These are phyloP conservation scores for Lineus longissimus DNA, from an alignment of 1,140 invertebrate species.

Conservation along the genomic window DNA sequence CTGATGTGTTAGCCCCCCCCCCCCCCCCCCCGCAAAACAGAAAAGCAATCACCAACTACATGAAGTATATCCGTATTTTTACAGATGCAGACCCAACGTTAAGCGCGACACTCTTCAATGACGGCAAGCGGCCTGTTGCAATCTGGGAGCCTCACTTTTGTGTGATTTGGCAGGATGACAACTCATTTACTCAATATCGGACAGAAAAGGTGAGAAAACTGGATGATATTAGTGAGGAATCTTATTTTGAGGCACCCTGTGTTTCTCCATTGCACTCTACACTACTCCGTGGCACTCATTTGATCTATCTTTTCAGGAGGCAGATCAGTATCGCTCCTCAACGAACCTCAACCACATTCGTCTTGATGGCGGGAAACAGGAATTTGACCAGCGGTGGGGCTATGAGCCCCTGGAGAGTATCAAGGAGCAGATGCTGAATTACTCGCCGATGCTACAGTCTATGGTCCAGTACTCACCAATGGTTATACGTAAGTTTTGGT, in stretches of 20 bases:
- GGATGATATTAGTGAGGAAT: too few species aligned
- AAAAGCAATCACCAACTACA: too few species aligned
- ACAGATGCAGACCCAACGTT: slow-evolving; percentile 14
- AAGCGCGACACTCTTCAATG: slow-evolving; percentile 13
- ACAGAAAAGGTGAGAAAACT: slow-evolving; percentile 74
- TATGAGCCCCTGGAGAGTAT: slow-evolving; percentile 33
- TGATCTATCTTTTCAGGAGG: slow-evolving; percentile 24
- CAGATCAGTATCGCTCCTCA: slow-evolving; percentile 15
- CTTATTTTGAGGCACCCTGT: too few species aligned
- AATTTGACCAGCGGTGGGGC: slow-evolving; percentile 36
- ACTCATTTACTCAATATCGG: slow-evolving; percentile 77
- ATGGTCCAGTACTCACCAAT: too few species aligned
- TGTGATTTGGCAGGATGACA: slow-evolving; percentile 78
- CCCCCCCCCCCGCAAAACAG: too few species aligned
- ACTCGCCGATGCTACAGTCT: neutral
- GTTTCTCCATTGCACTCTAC: too few species aligned
- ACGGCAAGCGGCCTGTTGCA: slow-evolving; percentile 45
- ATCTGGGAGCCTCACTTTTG: slow-evolving; percentile 83
- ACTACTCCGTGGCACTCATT: too few species aligned
- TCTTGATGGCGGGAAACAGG: slow-evolving; percentile 31
- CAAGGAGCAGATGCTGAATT: slow-evolving; percentile 25
- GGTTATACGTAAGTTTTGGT: too few species aligned
- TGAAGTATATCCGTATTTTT: too few species aligned
- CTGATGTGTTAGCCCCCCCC: too few species aligned
- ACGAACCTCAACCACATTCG: slow-evolving; percentile 5